Base-by-base conservation (phyloP, 2,113 vertebrate genomes). In the Elephantulus edwardii region DNA sequence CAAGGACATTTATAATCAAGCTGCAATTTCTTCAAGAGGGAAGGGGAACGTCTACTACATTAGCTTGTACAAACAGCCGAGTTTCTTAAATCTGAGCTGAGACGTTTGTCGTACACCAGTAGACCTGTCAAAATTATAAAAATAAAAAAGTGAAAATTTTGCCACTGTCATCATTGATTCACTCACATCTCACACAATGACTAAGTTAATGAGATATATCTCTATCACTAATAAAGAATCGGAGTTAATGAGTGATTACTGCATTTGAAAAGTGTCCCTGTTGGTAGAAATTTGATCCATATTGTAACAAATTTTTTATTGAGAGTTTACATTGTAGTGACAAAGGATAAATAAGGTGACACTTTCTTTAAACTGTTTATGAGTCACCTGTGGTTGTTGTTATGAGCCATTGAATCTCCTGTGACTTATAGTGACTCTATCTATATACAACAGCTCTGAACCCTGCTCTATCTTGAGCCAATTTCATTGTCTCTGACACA, bases 61-160 rank as follows among this genome's bases (percentile, higher is more conserved):
- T 92, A 89, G 44, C 74, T 83, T 85, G 79, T 66, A 80, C 71
- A 91, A 96, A 70, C n/a, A 92, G 10, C 94, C 58, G 74, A 17
- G 71, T 48, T 95, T n/a, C 74, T 92, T 91, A 83, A 91, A 64
- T 44, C 48, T 64, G 82, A 92, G 70, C 14, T 10, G 38, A 80
- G 1, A 30, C 91, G 30, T 82, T 88, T 95, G 91, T 96, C 77
- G 56, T 75, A 71, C 0, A 52, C 4, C 24, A n/a, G 77, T 26
- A 58, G 26, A 0, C 0, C 89, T 89, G 62, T 72, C 58, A 90
- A 72, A n/a, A 52, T 13, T 52, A 26, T 35, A 44, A 74, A 92
- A 82, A 19, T 24, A 93, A 95, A 95, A n/a, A 87, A 90, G 4
- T 6, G 35, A 91, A 96, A 94, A 89, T 44, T 0, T 71, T 22